Percentiles rank a stretch among this genome's conserved stretches.
Conservation (phyloP, 2,888 invertebrate species). For the Apamea sordens region DNA sequence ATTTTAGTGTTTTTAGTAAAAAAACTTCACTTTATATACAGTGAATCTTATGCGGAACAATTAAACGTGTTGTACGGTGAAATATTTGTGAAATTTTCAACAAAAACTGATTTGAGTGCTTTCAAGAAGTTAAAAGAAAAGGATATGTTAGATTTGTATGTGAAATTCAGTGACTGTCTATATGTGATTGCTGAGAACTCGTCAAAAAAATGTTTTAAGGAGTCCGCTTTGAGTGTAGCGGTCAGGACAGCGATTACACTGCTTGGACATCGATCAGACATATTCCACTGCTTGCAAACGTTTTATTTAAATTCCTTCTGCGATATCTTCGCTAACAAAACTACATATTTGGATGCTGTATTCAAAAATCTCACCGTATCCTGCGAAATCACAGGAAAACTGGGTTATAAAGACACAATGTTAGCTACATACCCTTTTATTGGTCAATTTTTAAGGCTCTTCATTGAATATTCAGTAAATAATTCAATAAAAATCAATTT, state of each 20-base stretch:
- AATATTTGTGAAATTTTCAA: conserved; percentile 75
- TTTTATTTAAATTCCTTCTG: conserved; percentile 80
- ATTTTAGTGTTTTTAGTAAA: conserved; percentile 79
- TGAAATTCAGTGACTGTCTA: conserved; percentile 81
- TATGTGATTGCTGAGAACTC: conserved; percentile 80
- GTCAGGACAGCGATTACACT: conserved; percentile 71
- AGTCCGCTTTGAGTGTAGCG: conserved; percentile 67
- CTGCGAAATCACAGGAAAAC: conserved; percentile 76
- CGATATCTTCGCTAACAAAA: conserved; percentile 73
- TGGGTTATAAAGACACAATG: conserved; percentile 75
- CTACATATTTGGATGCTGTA: conserved; percentile 69
- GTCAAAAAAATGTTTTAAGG: conserved; percentile 73
- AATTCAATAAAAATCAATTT: conserved; percentile 66
- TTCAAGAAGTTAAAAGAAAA: conserved; percentile 75
- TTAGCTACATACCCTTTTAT: conserved; percentile 78
- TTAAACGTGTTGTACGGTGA: conserved; percentile 71
- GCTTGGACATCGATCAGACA: conserved; percentile 74
- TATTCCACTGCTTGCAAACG: conserved; percentile 81
- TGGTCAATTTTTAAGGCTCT: conserved; percentile 79
- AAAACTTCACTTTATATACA: conserved; percentile 79
- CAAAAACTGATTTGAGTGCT: conserved; percentile 70
- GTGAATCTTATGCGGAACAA: conserved; percentile 69
- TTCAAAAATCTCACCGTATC: conserved; percentile 74
- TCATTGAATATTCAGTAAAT: conserved; percentile 73
- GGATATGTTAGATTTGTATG: conserved; percentile 75